phyloP scores from a whole-genome alignment of 1,140 invertebrate genomes.

The Papilio machaon region DNA sequence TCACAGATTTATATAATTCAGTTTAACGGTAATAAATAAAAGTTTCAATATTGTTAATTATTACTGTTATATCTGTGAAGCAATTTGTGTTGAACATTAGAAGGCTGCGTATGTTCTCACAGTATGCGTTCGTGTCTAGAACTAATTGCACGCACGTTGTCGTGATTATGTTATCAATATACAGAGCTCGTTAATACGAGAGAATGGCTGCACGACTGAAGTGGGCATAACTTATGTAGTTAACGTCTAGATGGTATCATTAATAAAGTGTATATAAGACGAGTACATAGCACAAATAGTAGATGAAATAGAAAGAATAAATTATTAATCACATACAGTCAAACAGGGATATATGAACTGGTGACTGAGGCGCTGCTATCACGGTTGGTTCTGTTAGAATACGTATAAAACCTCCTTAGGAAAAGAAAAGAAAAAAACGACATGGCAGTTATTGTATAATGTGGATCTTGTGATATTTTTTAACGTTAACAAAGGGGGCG shows the following conservation, averaged over 20 bases:
- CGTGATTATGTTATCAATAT: conserved; percentile 24
- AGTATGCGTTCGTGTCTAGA: not conserved
- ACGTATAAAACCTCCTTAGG: too few relatives aligned
- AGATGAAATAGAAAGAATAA: not conserved
- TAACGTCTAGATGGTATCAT: not conserved
- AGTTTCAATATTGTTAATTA: not conserved
- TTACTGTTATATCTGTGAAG: not conserved
- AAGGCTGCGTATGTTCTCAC: not conserved
- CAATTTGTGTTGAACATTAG: not conserved
- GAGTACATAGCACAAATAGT: not conserved
- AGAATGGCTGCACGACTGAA: conserved; percentile 1
- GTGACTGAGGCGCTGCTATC: too few relatives aligned
- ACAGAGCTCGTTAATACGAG: conserved; percentile 9
- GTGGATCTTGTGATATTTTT: too few relatives aligned
- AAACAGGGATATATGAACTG: too few relatives aligned
- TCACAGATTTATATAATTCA: not conserved
- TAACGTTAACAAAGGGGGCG: too few relatives aligned
- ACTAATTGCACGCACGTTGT: not conserved
- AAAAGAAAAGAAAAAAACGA: too few relatives aligned
- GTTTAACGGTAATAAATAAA: conserved; percentile 25
- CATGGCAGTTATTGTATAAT: too few relatives aligned
- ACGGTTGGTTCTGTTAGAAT: too few relatives aligned
- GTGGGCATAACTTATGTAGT: not conserved
- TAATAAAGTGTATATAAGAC: not conserved
- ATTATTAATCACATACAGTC: too few relatives aligned